Evolutionary conservation across 1,140 invertebrate species (phyloP).

Genomic region (Nilaparvata lugens): DNA sequence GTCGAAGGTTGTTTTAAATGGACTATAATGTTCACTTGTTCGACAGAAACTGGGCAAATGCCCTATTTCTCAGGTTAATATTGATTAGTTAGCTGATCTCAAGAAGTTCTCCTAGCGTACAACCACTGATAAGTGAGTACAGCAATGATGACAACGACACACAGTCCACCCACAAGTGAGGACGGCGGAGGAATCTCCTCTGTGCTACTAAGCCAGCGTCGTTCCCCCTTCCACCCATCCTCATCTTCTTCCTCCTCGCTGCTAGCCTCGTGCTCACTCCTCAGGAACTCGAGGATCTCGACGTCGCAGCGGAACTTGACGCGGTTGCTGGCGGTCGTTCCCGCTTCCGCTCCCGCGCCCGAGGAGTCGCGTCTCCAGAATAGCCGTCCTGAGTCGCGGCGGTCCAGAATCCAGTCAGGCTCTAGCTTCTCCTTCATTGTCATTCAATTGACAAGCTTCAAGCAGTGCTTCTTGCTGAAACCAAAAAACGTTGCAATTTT

Average conservation of each 20-base stretch:
- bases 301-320: constrained; percentile 42
- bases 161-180: constrained; percentile 12
- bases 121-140: constrained; percentile 19
- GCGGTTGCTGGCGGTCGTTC: constrained; percentile 27
- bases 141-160: constrained; percentile 13
- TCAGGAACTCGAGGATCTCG: constrained; percentile 39
- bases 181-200: constrained; percentile 19
- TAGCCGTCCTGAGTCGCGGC: constrained; percentile 36
- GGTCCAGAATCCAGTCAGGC: constrained; percentile 42
- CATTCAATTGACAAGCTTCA: no score
- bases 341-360: background rate
- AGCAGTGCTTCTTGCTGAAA: no score
- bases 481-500: no score
- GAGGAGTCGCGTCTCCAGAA: constrained; percentile 35
- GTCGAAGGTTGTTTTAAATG: no score
- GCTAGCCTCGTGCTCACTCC: constrained; percentile 34
- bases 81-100: no score
- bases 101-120: background rate
- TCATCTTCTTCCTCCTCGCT: constrained; percentile 12
- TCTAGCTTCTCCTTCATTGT: constrained; percentile 16
- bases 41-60: no score
- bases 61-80: no score
- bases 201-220: background rate
- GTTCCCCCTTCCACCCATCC: background rate
- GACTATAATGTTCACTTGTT: no score